These are phyloP conservation scores for Grapholita molesta DNA, from an alignment of 1,140 invertebrate species.

Conservation along the genomic window DNA sequence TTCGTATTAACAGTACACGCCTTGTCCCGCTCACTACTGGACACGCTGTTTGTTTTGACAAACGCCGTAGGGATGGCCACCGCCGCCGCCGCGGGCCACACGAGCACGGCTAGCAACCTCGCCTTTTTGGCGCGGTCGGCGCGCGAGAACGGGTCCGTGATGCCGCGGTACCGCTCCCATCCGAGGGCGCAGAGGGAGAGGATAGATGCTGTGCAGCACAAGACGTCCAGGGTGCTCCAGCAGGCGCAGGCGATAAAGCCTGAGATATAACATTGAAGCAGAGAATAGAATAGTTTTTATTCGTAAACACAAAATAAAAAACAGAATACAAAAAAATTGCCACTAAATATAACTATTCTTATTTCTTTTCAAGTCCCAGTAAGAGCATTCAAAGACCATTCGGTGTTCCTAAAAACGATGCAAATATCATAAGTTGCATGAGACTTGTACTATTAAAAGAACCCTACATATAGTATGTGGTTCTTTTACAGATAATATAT, in stretches of 20 bases:
- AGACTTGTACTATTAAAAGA: too few relatives aligned
- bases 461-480: too few relatives aligned
- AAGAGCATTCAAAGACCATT: too few relatives aligned
- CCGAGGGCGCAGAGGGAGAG: slow-evolving; percentile 81
- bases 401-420: too few relatives aligned
- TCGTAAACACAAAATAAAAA: too few relatives aligned
- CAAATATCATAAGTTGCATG: too few relatives aligned
- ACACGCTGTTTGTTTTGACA: slow-evolving; percentile 44
- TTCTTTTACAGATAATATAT: too few relatives aligned
- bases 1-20: slow-evolving; percentile 80
- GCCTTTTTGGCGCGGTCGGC: slow-evolving; percentile 40
- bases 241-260: slow-evolving; percentile 78
- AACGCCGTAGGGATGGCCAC: slow-evolving; percentile 63
- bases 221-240: slow-evolving; percentile 81
- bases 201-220: slow-evolving; percentile 83
- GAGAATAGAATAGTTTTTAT: too few relatives aligned
- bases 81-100: slow-evolving; percentile 67
- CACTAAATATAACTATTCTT: too few relatives aligned
- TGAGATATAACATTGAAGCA: slow-evolving; percentile 29
- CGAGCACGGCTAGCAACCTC: slow-evolving; percentile 36
- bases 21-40: slow-evolving; percentile 52
- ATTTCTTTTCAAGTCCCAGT: too few relatives aligned
- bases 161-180: slow-evolving; percentile 82
- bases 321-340: too few relatives aligned
- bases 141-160: slow-evolving; percentile 75